phyloP scores from a whole-genome alignment of 2,888 invertebrate species.

The Polia nebulosa region DNA sequence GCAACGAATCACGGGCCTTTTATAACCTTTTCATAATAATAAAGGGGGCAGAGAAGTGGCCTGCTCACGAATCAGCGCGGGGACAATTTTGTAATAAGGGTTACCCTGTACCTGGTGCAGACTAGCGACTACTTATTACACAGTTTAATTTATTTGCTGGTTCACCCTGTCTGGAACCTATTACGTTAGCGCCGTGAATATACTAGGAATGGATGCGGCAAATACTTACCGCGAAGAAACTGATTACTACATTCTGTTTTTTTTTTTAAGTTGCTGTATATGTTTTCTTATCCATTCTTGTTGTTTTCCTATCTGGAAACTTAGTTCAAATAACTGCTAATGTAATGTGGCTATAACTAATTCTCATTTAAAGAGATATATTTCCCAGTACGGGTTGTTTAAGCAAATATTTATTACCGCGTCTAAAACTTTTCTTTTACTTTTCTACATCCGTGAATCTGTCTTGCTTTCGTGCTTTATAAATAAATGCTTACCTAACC shows the following conservation, averaged over 20 bases:
- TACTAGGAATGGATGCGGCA: constrained; percentile 50
- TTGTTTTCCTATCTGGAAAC: not conserved
- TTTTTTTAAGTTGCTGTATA: not conserved
- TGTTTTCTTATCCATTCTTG: not conserved
- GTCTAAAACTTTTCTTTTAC: constrained; percentile 23
- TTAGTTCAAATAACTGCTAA: not conserved
- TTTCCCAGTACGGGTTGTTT: not conserved
- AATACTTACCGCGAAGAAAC: not conserved
- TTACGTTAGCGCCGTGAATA: constrained; percentile 68
- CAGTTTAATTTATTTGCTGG: constrained; percentile 86
- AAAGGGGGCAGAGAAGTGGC: constrained; percentile 77
- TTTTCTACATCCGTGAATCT: constrained; percentile 17
- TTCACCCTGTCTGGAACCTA: constrained; percentile 79
- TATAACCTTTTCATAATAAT: constrained; percentile 66
- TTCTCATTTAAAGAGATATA: not conserved
- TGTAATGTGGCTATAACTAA: not conserved
- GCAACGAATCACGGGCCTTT: constrained; percentile 19
- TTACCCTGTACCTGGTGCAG: constrained; percentile 78
- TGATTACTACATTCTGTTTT: too few relatives aligned
- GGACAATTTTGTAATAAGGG: constrained; percentile 87
- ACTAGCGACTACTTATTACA: constrained; percentile 81
- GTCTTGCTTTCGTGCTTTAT: constrained; percentile 67
- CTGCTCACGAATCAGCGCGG: constrained; percentile 78
- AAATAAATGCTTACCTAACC: constrained; percentile 73
- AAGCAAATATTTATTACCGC: constrained; percentile 38